Conservation (phyloP, 2,797 vertebrate species). For the Tamandua tetradactyla region DNA sequence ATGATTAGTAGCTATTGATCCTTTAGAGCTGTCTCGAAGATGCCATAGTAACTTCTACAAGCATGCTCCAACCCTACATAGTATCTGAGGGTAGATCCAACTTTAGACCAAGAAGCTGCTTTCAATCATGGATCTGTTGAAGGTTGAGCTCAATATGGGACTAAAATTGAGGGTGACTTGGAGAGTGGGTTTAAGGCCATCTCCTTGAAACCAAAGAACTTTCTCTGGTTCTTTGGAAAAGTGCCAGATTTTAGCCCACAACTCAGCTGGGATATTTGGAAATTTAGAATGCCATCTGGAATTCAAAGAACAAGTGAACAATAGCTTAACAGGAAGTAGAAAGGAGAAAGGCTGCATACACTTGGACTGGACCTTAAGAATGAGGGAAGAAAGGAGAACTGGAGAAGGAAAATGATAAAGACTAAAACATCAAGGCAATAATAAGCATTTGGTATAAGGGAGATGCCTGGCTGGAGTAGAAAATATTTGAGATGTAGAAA, state of each 20-base stretch:
- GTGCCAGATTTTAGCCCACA: neutral
- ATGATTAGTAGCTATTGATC: neutral
- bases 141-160: neutral
- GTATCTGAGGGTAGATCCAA: neutral
- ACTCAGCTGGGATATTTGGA: neutral
- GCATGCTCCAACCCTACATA: neutral
- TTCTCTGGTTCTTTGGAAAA: neutral
- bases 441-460: neutral
- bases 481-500: neutral
- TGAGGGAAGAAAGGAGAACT: neutral
- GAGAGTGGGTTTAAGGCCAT: neutral
- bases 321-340: neutral
- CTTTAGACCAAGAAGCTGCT: neutral
- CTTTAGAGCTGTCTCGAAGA: conserved; percentile 6
- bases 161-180: neutral
- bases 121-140: neutral
- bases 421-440: neutral
- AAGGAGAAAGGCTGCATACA: neutral
- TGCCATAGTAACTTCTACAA: neutral
- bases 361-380: neutral
- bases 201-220: neutral
- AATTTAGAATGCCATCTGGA: neutral
- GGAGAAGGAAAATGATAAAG: neutral
- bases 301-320: neutral
- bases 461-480: neutral